Conservation (phyloP, 2,888 invertebrate genomes). For the Galerucella pusilla region DNA sequence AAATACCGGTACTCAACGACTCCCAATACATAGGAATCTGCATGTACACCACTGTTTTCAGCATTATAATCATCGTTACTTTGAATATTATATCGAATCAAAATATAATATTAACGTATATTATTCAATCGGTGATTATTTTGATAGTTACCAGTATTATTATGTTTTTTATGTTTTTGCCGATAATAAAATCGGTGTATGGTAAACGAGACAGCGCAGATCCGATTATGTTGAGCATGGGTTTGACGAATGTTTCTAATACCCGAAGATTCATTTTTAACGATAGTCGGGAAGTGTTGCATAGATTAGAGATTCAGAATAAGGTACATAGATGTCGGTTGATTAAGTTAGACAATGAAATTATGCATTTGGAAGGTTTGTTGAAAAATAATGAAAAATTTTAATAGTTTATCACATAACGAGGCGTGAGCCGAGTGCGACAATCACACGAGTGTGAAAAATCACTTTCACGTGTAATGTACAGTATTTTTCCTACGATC, state of each 20-base stretch:
- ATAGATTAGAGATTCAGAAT: conserved; percentile 91
- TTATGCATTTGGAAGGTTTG: conserved; percentile 77
- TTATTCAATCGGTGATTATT: conserved; percentile 85
- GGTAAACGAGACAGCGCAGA: conserved; percentile 75
- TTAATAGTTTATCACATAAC: neutral
- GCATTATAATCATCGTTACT: conserved; percentile 86
- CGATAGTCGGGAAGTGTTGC: conserved; percentile 84
- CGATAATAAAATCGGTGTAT: conserved; percentile 82
- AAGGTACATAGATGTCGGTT: conserved; percentile 88
- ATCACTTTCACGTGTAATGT: too few species aligned
- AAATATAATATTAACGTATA: conserved; percentile 78
- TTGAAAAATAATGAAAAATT: conserved; percentile 62
- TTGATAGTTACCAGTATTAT: conserved; percentile 88
- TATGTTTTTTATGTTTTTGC: conserved; percentile 85
- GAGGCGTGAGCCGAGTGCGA: too few species aligned
- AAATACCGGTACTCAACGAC: conserved; percentile 91
- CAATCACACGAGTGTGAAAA: too few species aligned
- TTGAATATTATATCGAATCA: conserved; percentile 89
- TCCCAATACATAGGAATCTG: conserved; percentile 94
- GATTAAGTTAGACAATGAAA: conserved; percentile 81
- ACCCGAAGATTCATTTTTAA: conserved; percentile 74
- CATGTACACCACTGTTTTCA: conserved; percentile 91
- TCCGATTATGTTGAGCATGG: conserved; percentile 89
- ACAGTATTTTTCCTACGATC: too few species aligned
- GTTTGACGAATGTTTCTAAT: conserved; percentile 88